Percentiles rank a stretch among this genome's conserved stretches.
These are phyloP conservation scores for Smittia sp. DNA, from an alignment of 2,888 invertebrate genomes.

Conservation along the genomic window DNA sequence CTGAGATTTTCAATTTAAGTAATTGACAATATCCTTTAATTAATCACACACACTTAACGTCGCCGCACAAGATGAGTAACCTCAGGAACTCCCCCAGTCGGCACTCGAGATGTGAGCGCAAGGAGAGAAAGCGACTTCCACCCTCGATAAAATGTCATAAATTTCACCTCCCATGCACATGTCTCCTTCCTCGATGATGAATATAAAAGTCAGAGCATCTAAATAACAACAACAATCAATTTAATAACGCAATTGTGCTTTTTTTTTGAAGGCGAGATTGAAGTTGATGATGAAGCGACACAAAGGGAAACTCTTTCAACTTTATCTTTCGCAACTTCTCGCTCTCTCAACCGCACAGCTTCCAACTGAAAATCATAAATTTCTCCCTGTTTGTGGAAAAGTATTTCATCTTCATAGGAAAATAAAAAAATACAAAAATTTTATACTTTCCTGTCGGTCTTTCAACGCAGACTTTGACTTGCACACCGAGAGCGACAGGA, in stretches of 20 bases:
- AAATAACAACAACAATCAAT: conserved; percentile 40
- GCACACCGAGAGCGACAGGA: conserved; percentile 26
- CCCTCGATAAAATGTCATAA: conserved; percentile 32
- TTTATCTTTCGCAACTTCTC: neutral
- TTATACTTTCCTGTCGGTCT: conserved; percentile 25
- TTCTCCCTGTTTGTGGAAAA: conserved; percentile 16
- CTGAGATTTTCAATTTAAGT: conserved; percentile 39
- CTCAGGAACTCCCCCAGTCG: neutral
- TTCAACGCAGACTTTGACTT: neutral
- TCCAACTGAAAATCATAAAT: conserved; percentile 16
- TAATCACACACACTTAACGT: conserved; percentile 39
- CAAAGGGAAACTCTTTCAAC: conserved; percentile 5
- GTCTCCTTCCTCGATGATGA: conserved; percentile 19
- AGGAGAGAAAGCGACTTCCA: neutral
- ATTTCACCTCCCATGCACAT: conserved; percentile 38
- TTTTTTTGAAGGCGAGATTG: neutral
- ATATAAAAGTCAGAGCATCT: conserved; percentile 13
- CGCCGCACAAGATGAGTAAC: conserved; percentile 13
- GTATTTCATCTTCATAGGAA: conserved; percentile 6
- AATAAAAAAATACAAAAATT: conserved; percentile 11
- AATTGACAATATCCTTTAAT: conserved; percentile 41
- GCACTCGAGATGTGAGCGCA: too few species aligned
- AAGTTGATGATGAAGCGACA: neutral
- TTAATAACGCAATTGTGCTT: conserved; percentile 27
- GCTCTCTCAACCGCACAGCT: neutral